Conservation (phyloP, 2,113 vertebrate genomes). For the Erythrocercus mccallii region DNA sequence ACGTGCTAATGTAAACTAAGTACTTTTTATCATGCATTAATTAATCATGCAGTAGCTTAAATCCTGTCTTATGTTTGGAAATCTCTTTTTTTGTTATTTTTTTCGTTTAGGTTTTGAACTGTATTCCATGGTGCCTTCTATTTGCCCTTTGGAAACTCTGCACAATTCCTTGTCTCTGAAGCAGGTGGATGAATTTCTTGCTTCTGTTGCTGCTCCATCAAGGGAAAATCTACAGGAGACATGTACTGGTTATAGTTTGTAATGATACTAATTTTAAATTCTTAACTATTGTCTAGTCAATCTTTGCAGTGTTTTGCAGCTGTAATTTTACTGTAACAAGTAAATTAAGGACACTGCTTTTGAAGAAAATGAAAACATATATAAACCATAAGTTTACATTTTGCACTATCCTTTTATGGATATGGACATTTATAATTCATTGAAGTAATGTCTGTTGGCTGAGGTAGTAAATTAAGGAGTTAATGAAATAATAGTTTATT, state of each 20-base stretch:
- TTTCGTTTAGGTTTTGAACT: slow-evolving; percentile 83
- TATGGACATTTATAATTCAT: neutral
- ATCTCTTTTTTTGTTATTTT: slow-evolving; percentile 22
- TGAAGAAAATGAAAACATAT: neutral
- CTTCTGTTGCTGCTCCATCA: slow-evolving; percentile 78
- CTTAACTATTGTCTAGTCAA: neutral
- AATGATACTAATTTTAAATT: slow-evolving; percentile 13
- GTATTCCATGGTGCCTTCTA: slow-evolving; percentile 92
- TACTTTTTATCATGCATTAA: neutral
- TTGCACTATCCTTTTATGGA: neutral
- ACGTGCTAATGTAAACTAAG: slow-evolving; percentile 14
- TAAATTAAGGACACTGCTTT: neutral
- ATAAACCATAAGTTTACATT: neutral
- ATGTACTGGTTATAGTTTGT: slow-evolving; percentile 67
- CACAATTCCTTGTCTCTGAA: slow-evolving; percentile 90
- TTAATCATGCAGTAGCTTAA: neutral
- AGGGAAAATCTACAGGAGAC: slow-evolving; percentile 71
- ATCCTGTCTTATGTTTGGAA: slow-evolving; percentile 21
- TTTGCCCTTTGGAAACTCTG: slow-evolving; percentile 89
- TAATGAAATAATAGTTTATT: neutral
- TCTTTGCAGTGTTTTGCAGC: neutral
- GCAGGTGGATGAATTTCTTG: slow-evolving; percentile 90
- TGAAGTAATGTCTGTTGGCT: neutral
- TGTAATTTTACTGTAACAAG: neutral
- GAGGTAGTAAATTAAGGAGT: neutral